These are phyloP conservation scores for Syngnathus acus DNA, from an alignment of 2,797 vertebrate species.

Conservation along the genomic window DNA sequence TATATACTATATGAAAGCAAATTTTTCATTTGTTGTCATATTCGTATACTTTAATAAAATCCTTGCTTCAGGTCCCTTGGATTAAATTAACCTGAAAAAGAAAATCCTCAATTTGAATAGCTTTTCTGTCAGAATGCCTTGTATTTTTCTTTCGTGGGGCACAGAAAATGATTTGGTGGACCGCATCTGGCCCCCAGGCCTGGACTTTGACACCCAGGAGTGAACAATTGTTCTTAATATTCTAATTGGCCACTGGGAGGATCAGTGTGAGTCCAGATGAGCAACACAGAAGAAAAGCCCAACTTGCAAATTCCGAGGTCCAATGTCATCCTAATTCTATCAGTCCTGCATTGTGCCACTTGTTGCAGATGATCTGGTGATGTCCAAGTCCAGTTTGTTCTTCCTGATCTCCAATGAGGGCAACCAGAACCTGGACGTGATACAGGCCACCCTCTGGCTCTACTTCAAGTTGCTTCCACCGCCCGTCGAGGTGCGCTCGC, in stretches of 20 bases:
- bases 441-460: constrained; percentile 91
- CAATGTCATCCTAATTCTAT: not conserved
- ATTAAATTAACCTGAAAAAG: no score
- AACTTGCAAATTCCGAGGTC: not conserved
- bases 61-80: no score
- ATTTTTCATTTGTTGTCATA: no score
- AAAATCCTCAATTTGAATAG: no score
- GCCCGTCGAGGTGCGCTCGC: constrained; percentile 65
- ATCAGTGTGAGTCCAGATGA: not conserved
- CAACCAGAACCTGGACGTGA: constrained; percentile 88
- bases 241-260: not conserved
- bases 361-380: constrained; percentile 80
- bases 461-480: constrained; percentile 86
- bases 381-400: constrained; percentile 87
- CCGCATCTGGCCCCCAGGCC: not conserved
- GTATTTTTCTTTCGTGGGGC: not conserved
- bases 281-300: not conserved
- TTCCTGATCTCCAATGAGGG: constrained; percentile 95
- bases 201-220: not conserved
- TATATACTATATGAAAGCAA: no score
- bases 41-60: no score
- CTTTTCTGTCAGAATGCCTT: not conserved
- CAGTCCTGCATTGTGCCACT: constrained; percentile 7
- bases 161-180: not conserved
- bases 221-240: not conserved